phyloP scores from a whole-genome alignment of 2,113 vertebrate genomes.

The Dicaeum eximium region DNA sequence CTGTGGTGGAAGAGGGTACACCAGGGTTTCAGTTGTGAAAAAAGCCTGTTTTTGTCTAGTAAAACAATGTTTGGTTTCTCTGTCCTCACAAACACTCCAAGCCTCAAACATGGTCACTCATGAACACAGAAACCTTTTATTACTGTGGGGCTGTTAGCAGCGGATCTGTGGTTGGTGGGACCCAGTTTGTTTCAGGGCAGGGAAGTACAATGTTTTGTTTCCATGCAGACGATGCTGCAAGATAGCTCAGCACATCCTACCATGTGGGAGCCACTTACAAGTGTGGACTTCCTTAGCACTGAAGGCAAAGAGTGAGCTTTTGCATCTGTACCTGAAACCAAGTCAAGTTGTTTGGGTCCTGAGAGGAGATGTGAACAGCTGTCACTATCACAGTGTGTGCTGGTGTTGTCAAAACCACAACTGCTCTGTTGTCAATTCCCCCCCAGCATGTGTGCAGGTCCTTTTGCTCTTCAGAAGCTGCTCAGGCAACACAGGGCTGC shows the following conservation, averaged over 20 bases:
- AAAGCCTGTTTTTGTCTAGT: neutral
- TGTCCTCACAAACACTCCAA: neutral
- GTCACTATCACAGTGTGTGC: too few relatives aligned
- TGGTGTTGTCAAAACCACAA: neutral
- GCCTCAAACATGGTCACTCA: neutral
- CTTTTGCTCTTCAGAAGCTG: neutral
- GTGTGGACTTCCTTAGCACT: neutral
- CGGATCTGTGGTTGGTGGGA: neutral
- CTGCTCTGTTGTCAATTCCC: neutral
- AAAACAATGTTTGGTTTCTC: neutral
- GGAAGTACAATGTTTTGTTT: neutral
- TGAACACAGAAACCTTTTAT: neutral
- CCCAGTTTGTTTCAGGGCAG: neutral
- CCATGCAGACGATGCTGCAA: neutral
- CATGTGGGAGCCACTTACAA: neutral
- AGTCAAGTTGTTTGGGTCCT: neutral
- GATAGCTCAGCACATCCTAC: neutral
- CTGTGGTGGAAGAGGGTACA: neutral
- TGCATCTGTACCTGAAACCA: neutral
- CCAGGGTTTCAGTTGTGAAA: neutral
- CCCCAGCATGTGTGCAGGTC: neutral
- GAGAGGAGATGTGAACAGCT: neutral
- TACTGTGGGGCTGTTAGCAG: neutral
- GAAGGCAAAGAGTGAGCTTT: neutral
- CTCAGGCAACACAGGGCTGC: neutral